Conservation (phyloP, 2,888 invertebrate genomes). For the Seira musarum region DNA sequence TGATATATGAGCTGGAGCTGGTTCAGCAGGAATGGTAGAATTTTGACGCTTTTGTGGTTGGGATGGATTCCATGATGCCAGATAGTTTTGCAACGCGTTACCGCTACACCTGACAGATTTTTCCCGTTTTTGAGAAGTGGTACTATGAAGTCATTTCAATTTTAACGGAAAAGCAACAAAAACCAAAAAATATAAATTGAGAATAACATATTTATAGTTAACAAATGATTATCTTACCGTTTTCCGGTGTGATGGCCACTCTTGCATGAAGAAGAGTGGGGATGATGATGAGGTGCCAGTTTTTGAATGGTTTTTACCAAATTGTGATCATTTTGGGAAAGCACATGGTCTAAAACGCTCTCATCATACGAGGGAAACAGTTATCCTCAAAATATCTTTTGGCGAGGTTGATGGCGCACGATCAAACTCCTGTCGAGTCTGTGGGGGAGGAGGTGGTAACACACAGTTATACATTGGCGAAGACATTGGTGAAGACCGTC, state of each 20-base stretch:
- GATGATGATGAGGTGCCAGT: slow-evolving; percentile 61
- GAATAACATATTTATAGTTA: no score
- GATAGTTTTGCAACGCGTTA: slow-evolving; percentile 68
- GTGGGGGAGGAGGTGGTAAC: slow-evolving; percentile 7
- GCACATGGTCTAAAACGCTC: slow-evolving; percentile 65
- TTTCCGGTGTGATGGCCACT: slow-evolving; percentile 38
- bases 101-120: slow-evolving; percentile 66
- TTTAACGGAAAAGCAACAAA: not conserved
- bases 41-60: slow-evolving; percentile 16
- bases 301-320: slow-evolving; percentile 69
- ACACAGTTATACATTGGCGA: not conserved
- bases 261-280: slow-evolving; percentile 36
- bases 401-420: slow-evolving; percentile 42
- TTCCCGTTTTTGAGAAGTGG: slow-evolving; percentile 53
- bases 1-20: not conserved
- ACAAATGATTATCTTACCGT: slow-evolving; percentile 34
- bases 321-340: slow-evolving; percentile 69
- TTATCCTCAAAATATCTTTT: slow-evolving; percentile 67
- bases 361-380: slow-evolving; percentile 68
- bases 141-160: slow-evolving; percentile 26
- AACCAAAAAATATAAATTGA: slow-evolving; percentile 5
- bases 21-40: not conserved
- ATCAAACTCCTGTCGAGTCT: slow-evolving; percentile 3
- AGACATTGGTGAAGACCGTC: not conserved
- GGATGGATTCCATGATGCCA: slow-evolving; percentile 66